These are phyloP conservation scores for Cuculus canorus DNA, from an alignment of 2,797 vertebrate genomes.

Conservation along the genomic window DNA sequence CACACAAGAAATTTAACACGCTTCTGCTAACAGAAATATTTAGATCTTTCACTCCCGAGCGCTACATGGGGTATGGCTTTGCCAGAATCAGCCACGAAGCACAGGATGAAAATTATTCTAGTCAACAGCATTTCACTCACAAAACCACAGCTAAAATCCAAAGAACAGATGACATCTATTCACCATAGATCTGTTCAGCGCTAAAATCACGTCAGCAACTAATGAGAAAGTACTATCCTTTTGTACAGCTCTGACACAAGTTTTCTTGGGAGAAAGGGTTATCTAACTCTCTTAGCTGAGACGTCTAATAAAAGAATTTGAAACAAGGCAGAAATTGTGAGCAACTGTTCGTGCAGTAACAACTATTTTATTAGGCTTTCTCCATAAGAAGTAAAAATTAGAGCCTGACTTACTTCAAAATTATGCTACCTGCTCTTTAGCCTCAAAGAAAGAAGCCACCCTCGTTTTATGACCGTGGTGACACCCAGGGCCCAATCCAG, in stretches of 20 bases:
- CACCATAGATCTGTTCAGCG: background rate
- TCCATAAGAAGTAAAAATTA: background rate
- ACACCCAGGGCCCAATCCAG: background rate
- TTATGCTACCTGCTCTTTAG: background rate
- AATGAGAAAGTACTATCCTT: background rate
- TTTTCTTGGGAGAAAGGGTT: background rate
- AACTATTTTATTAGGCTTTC: conserved; percentile 25
- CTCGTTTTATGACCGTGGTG: background rate
- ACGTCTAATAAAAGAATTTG: background rate
- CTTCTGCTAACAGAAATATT: conserved; percentile 40
- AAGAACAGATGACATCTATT: conserved; percentile 30
- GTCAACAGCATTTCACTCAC: conserved; percentile 20
- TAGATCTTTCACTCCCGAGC: conserved; percentile 3
- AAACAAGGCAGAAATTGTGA: background rate
- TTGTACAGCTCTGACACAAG: background rate
- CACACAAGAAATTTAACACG: conserved; percentile 36
- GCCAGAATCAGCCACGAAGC: conserved; percentile 16
- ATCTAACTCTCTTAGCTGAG: background rate
- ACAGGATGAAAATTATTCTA: conserved; percentile 6
- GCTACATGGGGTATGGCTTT: background rate
- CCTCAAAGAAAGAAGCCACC: background rate
- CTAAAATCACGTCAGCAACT: conserved; percentile 32
- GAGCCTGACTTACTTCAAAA: conserved; percentile 22
- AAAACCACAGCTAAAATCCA: conserved; percentile 1
- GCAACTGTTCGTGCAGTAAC: background rate